These are phyloP conservation scores for Porites cylindrica DNA, from an alignment of 92 coral and sea anemone genomes.

Conservation along the genomic window DNA sequence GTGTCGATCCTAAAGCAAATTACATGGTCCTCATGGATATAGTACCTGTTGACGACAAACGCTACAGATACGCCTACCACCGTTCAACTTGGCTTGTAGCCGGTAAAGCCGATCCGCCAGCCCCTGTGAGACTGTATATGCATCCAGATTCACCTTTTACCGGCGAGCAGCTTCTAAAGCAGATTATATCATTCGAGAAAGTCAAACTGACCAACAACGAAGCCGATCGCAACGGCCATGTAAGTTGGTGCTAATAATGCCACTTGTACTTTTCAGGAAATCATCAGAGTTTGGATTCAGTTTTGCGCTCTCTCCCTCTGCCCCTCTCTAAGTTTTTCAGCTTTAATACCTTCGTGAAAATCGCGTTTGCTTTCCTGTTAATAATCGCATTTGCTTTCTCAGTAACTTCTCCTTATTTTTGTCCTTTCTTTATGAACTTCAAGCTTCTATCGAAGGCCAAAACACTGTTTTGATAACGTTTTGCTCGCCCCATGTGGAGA, in stretches of 20 bases:
- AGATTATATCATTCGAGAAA: conserved; percentile 96
- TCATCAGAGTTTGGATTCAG: too few species aligned
- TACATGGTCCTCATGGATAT: conserved; percentile 98
- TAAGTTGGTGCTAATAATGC: conserved; percentile 60
- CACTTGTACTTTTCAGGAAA: background rate
- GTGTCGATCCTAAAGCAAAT: conserved; percentile 93
- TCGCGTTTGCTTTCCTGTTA: background rate
- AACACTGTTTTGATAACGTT: conserved; percentile 15
- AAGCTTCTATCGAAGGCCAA: background rate
- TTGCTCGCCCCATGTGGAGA: background rate
- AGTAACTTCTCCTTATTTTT: background rate
- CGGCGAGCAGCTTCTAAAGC: conserved; percentile 95
- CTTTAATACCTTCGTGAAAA: background rate
- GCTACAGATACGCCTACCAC: conserved; percentile 98
- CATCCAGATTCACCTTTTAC: conserved; percentile 99
- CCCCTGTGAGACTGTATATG: conserved; percentile 96
- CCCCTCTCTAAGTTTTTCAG: too few species aligned
- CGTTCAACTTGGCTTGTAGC: conserved; percentile 99
- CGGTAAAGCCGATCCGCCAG: conserved; percentile 97
- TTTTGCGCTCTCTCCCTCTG: too few species aligned
- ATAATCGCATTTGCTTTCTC: conserved; percentile 2
- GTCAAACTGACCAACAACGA: conserved; percentile 95
- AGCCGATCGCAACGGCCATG: conserved; percentile 93
- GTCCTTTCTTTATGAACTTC: too few species aligned
- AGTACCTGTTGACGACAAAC: conserved; percentile 97